Evolutionary conservation across 2,888 invertebrate genomes (phyloP).

Genomic region (Drepana falcataria): DNA sequence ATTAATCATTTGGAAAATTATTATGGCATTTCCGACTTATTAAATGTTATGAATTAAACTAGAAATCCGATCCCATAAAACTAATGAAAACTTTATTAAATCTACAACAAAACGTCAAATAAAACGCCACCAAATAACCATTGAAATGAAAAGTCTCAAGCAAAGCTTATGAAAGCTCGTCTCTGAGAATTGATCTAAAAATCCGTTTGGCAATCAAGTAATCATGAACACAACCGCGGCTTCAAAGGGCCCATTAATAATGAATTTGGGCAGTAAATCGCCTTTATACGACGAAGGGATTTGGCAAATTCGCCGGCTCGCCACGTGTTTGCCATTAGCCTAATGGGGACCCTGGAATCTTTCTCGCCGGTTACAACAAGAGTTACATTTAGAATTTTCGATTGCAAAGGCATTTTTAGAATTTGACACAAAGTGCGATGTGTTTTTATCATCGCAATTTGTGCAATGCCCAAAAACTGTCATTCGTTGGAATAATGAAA

Average conservation of each 20-base stretch:
- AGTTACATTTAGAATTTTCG: slow-evolving; percentile 10
- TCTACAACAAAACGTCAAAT: not conserved
- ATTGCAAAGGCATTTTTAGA: slow-evolving; percentile 1
- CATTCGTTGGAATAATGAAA: too few relatives aligned
- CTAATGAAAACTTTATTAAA: not conserved
- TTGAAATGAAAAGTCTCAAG: not conserved
- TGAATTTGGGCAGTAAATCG: slow-evolving; percentile 73
- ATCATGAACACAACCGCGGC: slow-evolving; percentile 54
- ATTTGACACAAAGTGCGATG: not conserved
- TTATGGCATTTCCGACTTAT: too few relatives aligned
- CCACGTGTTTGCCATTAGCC: slow-evolving; percentile 73
- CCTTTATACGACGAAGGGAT: slow-evolving; percentile 72
- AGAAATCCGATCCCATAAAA: too few relatives aligned
- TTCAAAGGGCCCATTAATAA: slow-evolving; percentile 71
- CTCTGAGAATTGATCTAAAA: slow-evolving; percentile 27
- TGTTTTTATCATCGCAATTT: too few relatives aligned
- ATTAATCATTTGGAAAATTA: too few relatives aligned
- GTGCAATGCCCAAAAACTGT: too few relatives aligned
- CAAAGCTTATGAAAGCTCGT: not conserved
- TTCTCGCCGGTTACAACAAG: slow-evolving; percentile 36
- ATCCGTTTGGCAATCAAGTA: slow-evolving; percentile 57
- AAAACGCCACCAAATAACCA: not conserved
- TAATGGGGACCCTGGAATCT: slow-evolving; percentile 67
- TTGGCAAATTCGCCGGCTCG: slow-evolving; percentile 42
- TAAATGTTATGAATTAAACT: too few relatives aligned